Base-by-base conservation (phyloP, 2,113 vertebrate species). In the Maccullochella peelii region DNA sequence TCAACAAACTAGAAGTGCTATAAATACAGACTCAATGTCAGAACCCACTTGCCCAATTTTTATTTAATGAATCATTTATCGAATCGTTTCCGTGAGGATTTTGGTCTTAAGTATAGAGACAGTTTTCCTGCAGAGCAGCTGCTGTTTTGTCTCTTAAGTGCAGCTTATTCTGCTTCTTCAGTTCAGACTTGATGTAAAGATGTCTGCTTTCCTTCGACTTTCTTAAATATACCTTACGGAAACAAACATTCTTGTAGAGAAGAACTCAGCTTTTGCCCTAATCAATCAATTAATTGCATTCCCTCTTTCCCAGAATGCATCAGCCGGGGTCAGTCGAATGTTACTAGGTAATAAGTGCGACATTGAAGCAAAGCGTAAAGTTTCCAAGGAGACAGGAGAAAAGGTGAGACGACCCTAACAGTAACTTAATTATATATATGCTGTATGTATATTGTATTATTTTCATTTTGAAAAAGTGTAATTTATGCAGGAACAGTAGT, bases 271-370 rank as follows among this genome's bases (percentile, higher is more conserved):
- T 49, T 33, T 33, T 14, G 6, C 6, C 11, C 50, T 57, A 67
- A 88, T 82, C 59, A 67, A 88, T 82, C 59, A 57, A 70, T 63
- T 82, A n/a, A 70, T 10, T 73, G 6, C 72, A 25, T 73, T 76
- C 63, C 72, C 14, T 68, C 23, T 81, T 88, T 89, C 36, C 52
- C 94, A 98, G 98, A 98, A 99, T 55, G 97, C 98, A 33, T 97
- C 97, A 0, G 95, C 95, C 0, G 97, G 97, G 1, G 97, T 98
- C 70, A 97, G 96, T 88, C 95, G 92, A 42, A 97, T 98, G 93
- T 93, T 99, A 71, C 93, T 99, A 25, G 98, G 97, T 8, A 98
- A 99, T 93, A 99, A 99, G 86, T 98, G 98, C 20, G 98, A 99
- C 95, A 98, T 98, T 84, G 97, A 98, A 83, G 82, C 91, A 40